phyloP scores from a whole-genome alignment of 53 echinoderm and acorn worm genomes.

The Zoroaster sp. region DNA sequence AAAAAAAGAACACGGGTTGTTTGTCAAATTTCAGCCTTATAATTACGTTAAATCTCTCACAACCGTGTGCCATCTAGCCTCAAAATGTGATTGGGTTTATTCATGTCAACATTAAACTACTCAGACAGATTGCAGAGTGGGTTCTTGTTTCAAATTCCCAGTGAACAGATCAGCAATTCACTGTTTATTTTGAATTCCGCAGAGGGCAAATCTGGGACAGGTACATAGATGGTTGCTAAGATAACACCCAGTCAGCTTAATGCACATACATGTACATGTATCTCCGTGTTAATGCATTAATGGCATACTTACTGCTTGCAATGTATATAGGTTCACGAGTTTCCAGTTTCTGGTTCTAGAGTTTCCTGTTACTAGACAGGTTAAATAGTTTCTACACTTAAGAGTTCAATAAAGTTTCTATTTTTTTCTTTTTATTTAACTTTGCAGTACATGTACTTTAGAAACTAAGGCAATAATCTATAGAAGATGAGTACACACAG shows the following conservation, averaged over 20 bases:
- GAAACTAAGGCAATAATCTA: no score
- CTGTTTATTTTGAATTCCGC: conserved; percentile 25
- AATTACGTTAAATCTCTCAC: background rate
- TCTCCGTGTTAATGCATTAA: no score
- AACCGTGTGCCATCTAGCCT: background rate
- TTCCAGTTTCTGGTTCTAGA: no score
- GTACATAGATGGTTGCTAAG: background rate
- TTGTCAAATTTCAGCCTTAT: background rate
- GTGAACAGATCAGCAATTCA: conserved; percentile 10
- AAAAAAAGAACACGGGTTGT: background rate
- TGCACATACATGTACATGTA: no score
- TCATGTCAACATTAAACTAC: conserved; percentile 9
- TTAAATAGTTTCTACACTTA: no score
- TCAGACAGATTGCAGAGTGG: background rate
- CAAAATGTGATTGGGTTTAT: background rate
- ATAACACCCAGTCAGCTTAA: background rate
- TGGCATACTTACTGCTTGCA: no score
- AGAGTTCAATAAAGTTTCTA: no score
- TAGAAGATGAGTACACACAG: no score
- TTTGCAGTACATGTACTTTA: no score
- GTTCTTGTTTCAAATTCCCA: conserved; percentile 11
- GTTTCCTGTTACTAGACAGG: no score
- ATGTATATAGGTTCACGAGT: no score
- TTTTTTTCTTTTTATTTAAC: no score
- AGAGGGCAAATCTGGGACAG: background rate